Conservation (phyloP, 2,888 invertebrate genomes). For the Leptura quadrifasciata region DNA sequence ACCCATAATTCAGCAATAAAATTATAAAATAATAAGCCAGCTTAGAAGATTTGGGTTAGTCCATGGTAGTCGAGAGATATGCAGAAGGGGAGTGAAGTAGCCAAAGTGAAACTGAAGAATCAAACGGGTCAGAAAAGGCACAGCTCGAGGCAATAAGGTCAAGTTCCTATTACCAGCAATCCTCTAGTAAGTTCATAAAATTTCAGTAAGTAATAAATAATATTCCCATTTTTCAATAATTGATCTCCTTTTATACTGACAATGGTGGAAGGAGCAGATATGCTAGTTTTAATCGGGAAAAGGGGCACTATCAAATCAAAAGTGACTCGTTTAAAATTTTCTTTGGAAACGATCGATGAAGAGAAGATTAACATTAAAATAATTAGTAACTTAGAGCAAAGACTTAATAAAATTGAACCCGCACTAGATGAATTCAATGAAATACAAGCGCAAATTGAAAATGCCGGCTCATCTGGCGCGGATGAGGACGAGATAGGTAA, state of each 20-base stretch:
- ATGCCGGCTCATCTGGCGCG: background rate
- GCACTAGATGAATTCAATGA: background rate
- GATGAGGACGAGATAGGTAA: background rate
- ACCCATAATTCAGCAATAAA: too few species aligned
- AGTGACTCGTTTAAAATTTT: background rate
- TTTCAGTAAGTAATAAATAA: background rate
- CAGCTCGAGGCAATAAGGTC: too few species aligned
- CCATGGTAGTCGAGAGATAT: background rate
- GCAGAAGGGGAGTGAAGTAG: background rate
- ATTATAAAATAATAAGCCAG: background rate
- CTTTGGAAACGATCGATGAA: background rate
- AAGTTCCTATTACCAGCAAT: too few species aligned
- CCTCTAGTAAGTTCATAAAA: too few species aligned
- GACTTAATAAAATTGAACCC: conserved; percentile 4
- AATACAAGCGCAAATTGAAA: background rate
- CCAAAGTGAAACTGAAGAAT: too few species aligned
- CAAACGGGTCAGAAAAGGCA: too few species aligned
- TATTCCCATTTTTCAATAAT: background rate
- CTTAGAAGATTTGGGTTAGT: background rate
- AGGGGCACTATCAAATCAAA: background rate
- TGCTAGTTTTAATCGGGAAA: background rate
- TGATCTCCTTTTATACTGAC: background rate
- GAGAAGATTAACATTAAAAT: background rate
- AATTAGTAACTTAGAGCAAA: background rate
- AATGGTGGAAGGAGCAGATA: background rate